Evolutionary conservation across 1,140 invertebrate species (phyloP), one percentile per base, ranked within the genome.

Genomic region (Saccostrea cuccullata): DNA sequence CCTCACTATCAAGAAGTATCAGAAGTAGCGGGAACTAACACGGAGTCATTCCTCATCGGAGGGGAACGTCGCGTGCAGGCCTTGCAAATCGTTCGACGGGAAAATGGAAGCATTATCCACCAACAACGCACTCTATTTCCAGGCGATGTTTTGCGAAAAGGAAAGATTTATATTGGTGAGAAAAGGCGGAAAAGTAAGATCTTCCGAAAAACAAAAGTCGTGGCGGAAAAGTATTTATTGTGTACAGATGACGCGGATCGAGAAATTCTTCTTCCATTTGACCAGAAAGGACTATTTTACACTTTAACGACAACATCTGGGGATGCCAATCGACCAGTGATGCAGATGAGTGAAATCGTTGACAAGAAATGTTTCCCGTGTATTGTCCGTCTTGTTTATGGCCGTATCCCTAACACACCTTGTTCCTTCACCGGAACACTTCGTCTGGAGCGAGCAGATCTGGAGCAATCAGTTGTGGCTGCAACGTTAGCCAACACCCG

Each of bases 181-280:
- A 91, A 89, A 6, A 90, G 88, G 84, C 90, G 85, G 23, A 91
- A 91, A 85, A 87, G 86, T 55, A 88, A 82, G 17, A 47, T 88
- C 13, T 89, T 92, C n/a, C 64, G 89, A 56, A 87, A 90, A 58
- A 85, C 73, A 23, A 90, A 90, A 85, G 58, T 87, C 20, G 84
- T 88, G 13, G 87, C 83, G 55, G 92, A 91, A 47, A 90, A 90
- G 36, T 93, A 90, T 58, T 82, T 93, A 5, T 82, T 90, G 84
- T 92, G 92, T 82, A 91, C 89, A 2, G 92, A 93, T 84, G 90
- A 92, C 15, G 84, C 89, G 9, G 92, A 92, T 56, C 70, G 92
- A 58, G 92, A 93, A 86, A 55, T 93, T 3, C 86, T 92, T 55
- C 84, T 93, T 77, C 89, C 90, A 15, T 89, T 91, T 77, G 85